Evolutionary conservation across 2,888 invertebrate genomes (phyloP).

Genomic region (Entomobrya proxima): DNA sequence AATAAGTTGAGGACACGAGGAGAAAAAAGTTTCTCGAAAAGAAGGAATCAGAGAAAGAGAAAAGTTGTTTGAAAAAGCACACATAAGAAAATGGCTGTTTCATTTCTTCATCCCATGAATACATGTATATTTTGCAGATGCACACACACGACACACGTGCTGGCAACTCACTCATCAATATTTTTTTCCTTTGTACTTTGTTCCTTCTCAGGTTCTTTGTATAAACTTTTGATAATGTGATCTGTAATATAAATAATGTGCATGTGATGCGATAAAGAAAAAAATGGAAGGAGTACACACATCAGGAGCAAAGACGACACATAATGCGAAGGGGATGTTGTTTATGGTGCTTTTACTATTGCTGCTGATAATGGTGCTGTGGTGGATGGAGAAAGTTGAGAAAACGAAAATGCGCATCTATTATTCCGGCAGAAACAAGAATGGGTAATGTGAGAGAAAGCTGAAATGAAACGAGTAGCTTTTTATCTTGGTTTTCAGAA

Average conservation of each 20-base stretch:
- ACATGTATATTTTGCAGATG: neutral
- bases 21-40: neutral
- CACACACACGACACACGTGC: neutral
- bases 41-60: slow-evolving; percentile 30
- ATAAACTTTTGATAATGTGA: slow-evolving; percentile 19
- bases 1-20: neutral
- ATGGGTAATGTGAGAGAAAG: neutral
- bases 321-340: neutral
- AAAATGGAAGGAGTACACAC: neutral
- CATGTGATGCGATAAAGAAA: slow-evolving; percentile 22
- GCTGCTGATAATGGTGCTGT: neutral
- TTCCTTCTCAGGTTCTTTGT: too few relatives aligned
- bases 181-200: neutral
- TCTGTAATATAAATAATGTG: slow-evolving; percentile 13
- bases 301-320: neutral
- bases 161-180: neutral
- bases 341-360: too few relatives aligned
- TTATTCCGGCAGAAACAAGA: slow-evolving; percentile 30
- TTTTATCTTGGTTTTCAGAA: too few relatives aligned
- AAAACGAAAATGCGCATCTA: slow-evolving; percentile 23
- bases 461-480: neutral
- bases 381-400: neutral
- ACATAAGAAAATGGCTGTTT: slow-evolving; percentile 5
- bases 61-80: slow-evolving; percentile 27
- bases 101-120: neutral